Evolutionary conservation across 2,888 invertebrate species (phyloP).

Genomic region (Melinaea marsaeus): DNA sequence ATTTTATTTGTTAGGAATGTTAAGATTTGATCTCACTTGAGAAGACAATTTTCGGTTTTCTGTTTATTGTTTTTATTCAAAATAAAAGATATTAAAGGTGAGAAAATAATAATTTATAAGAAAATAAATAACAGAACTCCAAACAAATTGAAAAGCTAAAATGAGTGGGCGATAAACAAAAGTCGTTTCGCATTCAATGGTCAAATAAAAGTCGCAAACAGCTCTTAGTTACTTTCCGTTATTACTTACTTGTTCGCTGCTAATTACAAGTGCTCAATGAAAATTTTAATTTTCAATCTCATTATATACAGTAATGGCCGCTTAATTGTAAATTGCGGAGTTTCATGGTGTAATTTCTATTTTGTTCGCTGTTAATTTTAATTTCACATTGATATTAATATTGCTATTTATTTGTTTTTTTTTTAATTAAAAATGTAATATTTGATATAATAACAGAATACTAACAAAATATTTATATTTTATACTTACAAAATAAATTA

Average conservation of each 20-base stretch:
- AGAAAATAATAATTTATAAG: background rate
- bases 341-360: constrained; percentile 5
- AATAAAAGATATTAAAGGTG: too few relatives aligned
- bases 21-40: background rate
- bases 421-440: too few relatives aligned
- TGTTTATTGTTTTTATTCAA: background rate
- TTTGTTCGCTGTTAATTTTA: constrained; percentile 5
- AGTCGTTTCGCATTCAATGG: constrained; percentile 4
- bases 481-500: too few relatives aligned
- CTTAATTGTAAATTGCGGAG: constrained; percentile 7
- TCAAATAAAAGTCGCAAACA: constrained; percentile 8
- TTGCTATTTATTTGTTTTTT: background rate
- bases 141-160: constrained; percentile 5
- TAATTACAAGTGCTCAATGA: constrained; percentile 19
- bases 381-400: background rate
- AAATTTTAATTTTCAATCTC: constrained; percentile 18
- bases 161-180: constrained; percentile 1
- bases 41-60: background rate
- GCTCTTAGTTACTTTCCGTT: constrained; percentile 1
- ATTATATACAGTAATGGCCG: constrained; percentile 6
- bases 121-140: background rate
- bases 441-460: too few relatives aligned
- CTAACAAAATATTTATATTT: too few relatives aligned
- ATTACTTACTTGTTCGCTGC: constrained; percentile 9
- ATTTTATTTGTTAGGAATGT: background rate